Conservation (phyloP, 2,797 vertebrate genomes). For the Micrastur ruficollis region DNA sequence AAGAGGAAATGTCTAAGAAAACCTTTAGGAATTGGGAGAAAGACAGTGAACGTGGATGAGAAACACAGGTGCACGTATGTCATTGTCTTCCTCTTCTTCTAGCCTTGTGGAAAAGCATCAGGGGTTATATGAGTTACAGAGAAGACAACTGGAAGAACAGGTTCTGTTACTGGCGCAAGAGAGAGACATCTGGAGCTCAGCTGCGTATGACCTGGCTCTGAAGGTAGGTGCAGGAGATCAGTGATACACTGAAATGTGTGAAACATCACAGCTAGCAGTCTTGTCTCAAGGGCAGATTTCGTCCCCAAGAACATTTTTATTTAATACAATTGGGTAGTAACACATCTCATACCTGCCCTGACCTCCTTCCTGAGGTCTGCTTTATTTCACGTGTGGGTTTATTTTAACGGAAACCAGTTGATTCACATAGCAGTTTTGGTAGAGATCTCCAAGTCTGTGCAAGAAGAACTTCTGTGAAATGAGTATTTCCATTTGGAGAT, state of each 20-base stretch:
- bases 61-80: not conserved
- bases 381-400: not conserved
- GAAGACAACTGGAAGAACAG: conserved; percentile 79
- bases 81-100: not conserved
- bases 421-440: not conserved
- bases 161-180: conserved; percentile 79
- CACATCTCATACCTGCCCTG: not conserved
- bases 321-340: not conserved
- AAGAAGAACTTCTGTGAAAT: not conserved
- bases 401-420: not conserved
- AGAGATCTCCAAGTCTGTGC: not conserved
- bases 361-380: not conserved
- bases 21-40: not conserved
- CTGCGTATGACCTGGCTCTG: conserved; percentile 79
- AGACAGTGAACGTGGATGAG: not conserved
- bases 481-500: not conserved
- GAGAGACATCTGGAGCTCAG: conserved; percentile 82
- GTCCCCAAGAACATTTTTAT: not conserved
- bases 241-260: not conserved
- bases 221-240: conserved; percentile 74
- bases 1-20: not conserved
- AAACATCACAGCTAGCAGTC: not conserved
- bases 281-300: not conserved
- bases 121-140: conserved; percentile 84
- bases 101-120: conserved; percentile 86